phyloP scores from a whole-genome alignment of 2,797 vertebrate species.

The Protonibea diacanthus region DNA sequence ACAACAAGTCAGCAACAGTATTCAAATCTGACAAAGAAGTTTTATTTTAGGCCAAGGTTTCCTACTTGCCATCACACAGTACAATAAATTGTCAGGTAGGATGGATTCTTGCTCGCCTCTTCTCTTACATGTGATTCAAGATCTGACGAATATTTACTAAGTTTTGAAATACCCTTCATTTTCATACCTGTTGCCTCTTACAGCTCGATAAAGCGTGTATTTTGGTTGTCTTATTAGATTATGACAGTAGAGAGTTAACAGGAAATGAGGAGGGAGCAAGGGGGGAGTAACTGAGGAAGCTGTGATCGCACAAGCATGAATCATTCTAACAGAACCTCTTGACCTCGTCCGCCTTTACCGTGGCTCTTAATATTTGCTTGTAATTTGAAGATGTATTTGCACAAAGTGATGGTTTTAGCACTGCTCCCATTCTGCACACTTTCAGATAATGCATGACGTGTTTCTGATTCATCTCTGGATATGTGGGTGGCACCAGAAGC shows the following conservation, averaged over 20 bases:
- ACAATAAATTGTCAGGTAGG: neutral
- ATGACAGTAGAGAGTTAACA: neutral
- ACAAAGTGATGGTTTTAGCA: neutral
- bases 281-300: neutral
- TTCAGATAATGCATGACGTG: neutral
- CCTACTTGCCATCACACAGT: neutral
- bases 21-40: neutral
- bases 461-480: constrained; percentile 26
- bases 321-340: constrained; percentile 1
- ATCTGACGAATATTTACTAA: neutral
- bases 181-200: neutral
- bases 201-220: neutral
- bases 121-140: constrained; percentile 15
- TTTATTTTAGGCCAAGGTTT: neutral
- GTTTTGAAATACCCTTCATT: neutral
- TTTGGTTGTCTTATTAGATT: neutral
- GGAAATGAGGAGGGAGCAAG: neutral
- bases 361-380: neutral
- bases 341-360: neutral
- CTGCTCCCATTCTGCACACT: neutral
- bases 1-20: neutral
- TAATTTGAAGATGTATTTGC: neutral
- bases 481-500: constrained; percentile 6
- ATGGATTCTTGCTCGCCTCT: neutral
- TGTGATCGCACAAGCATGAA: neutral